Conservation (phyloP, 2,113 vertebrate genomes). For the Brachionichthys hirsutus region DNA sequence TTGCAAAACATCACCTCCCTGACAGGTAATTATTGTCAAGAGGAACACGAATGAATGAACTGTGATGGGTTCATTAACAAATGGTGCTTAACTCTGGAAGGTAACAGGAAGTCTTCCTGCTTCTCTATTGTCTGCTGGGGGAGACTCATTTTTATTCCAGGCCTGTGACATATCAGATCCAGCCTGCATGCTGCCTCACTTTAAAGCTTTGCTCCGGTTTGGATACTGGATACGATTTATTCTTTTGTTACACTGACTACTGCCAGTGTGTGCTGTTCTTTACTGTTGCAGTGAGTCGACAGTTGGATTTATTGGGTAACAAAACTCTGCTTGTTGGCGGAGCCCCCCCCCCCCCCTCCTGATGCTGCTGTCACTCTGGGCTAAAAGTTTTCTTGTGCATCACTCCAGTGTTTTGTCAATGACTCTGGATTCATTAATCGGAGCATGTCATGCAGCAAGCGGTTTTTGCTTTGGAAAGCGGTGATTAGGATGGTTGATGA, state of each 20-base stretch:
- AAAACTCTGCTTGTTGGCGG: conserved; percentile 8
- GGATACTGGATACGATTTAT: conserved; percentile 35
- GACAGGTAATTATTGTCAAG: background rate
- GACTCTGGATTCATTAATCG: conserved; percentile 54
- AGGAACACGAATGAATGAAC: conserved; percentile 23
- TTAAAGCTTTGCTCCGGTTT: conserved; percentile 30
- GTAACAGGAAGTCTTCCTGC: conserved; percentile 12
- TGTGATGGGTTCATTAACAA: conserved; percentile 26
- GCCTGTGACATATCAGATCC: conserved; percentile 56
- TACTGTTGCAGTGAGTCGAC: conserved; percentile 34
- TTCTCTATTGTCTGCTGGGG: conserved; percentile 22
- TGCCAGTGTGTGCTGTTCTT: conserved; percentile 17
- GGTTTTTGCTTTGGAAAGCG: conserved; percentile 59
- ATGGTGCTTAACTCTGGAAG: conserved; percentile 28
- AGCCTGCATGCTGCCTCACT: conserved; percentile 32
- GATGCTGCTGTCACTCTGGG: conserved; percentile 15
- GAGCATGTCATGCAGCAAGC: conserved; percentile 44
- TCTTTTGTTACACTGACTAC: conserved; percentile 35
- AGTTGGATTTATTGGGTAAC: conserved; percentile 26
- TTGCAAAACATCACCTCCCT: too few relatives aligned
- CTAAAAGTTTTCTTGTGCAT: conserved; percentile 37
- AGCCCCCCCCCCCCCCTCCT: conserved; percentile 3
- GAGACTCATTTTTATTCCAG: conserved; percentile 56
- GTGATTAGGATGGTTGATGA: conserved; percentile 68
- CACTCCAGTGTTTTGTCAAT: conserved; percentile 42